Evolutionary conservation across 2,113 vertebrate species (phyloP).

Genomic region (Apeltes quadracus): DNA sequence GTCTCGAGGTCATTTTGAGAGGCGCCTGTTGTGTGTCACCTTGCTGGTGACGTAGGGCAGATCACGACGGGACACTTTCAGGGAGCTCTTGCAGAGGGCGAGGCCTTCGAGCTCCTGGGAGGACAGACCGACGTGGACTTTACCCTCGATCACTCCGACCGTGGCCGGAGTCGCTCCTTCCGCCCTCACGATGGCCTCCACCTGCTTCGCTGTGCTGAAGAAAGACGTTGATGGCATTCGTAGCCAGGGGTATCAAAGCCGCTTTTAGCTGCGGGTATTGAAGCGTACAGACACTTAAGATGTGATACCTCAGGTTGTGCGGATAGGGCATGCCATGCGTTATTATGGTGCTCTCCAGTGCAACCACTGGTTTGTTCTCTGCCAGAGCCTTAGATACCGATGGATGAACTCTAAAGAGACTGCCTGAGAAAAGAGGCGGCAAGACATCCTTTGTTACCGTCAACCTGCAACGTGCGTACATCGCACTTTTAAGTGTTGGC

Average conservation of each 20-base stretch:
- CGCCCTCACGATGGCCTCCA: conserved; percentile 84
- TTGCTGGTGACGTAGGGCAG: conserved; percentile 86
- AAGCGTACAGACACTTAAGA: not conserved
- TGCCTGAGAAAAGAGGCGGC: conserved; percentile 69
- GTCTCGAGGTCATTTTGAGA: not conserved
- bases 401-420: conserved; percentile 82
- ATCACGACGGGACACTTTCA: conserved; percentile 90
- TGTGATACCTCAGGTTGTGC: conserved; percentile 86
- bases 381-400: conserved; percentile 82
- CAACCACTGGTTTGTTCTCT: conserved; percentile 84
- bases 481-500: not conserved
- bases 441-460: not conserved
- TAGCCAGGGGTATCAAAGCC: not conserved
- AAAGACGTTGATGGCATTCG: not conserved
- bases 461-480: not conserved
- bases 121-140: conserved; percentile 84
- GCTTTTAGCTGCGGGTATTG: not conserved
- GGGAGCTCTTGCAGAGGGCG: conserved; percentile 73
- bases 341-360: conserved; percentile 90
- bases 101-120: conserved; percentile 82
- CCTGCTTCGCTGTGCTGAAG: conserved; percentile 85
- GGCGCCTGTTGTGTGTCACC: conserved; percentile 66
- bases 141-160: conserved; percentile 84
- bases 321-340: conserved; percentile 93
- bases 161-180: conserved; percentile 88